phyloP scores from a whole-genome alignment of 2,888 invertebrate species.

The Griposia aprilina region DNA sequence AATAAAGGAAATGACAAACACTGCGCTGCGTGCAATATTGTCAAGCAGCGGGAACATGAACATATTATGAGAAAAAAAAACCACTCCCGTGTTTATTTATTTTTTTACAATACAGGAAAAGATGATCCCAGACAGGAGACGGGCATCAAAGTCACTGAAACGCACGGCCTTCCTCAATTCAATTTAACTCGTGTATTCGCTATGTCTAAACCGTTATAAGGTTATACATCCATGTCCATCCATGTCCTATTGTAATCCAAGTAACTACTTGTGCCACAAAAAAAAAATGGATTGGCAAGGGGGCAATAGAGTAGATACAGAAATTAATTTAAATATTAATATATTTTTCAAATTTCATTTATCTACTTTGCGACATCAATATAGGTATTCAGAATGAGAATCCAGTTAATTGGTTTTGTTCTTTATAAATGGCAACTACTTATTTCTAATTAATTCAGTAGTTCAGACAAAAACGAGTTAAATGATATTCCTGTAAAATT shows the following conservation, averaged over 20 bases:
- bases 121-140: neutral
- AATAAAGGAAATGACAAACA: conserved; percentile 69
- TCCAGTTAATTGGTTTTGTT: conserved; percentile 7
- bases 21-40: conserved; percentile 61
- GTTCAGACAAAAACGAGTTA: neutral
- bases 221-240: too few species aligned
- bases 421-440: neutral
- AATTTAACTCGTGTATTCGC: neutral
- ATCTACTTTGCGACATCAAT: neutral
- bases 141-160: conserved; percentile 7
- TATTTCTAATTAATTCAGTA: conserved; percentile 15
- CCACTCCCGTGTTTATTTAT: conserved; percentile 19
- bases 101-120: conserved; percentile 14
- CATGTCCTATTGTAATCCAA: too few species aligned
- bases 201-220: too few species aligned
- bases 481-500: neutral
- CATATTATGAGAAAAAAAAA: conserved; percentile 35
- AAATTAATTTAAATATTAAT: neutral
- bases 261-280: neutral
- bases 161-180: neutral
- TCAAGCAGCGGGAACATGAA: conserved; percentile 50
- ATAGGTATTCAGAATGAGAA: neutral
- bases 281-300: neutral
- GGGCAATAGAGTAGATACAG: neutral
- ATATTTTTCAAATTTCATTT: conserved; percentile 1